Percentiles rank a stretch among this genome's conserved stretches.
Evolutionary conservation across 2,888 invertebrate genomes (phyloP).

Genomic region (Euphydryas editha): DNA sequence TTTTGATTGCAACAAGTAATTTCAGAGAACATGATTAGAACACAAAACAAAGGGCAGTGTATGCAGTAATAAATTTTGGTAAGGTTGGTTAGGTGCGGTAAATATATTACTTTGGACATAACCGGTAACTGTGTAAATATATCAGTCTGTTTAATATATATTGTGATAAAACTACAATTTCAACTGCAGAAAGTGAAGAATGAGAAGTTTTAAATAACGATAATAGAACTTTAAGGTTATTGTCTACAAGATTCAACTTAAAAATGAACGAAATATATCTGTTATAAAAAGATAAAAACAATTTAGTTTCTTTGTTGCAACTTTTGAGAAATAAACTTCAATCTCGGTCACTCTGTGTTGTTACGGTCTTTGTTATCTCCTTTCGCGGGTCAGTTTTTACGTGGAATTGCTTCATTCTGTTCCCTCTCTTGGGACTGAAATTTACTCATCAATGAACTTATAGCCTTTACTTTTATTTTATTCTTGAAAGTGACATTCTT

Average conservation of each 20-base stretch:
- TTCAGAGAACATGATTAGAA: no score
- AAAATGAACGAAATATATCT: not conserved
- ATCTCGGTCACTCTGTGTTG: not conserved
- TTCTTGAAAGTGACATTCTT: not conserved
- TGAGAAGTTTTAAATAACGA: not conserved
- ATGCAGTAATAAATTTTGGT: no score
- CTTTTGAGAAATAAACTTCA: slow-evolving; percentile 3
- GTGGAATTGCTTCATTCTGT: slow-evolving; percentile 37
- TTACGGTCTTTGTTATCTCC: slow-evolving; percentile 11
- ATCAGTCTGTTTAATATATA: not conserved
- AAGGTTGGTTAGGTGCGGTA: no score
- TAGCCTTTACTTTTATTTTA: not conserved
- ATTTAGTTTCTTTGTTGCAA: not conserved
- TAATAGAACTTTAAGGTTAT: not conserved
- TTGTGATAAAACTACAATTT: not conserved
- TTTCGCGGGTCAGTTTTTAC: slow-evolving; percentile 20
- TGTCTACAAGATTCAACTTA: not conserved
- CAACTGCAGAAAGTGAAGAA: not conserved
- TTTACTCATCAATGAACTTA: slow-evolving; percentile 8
- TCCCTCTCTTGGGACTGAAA: slow-evolving; percentile 7
- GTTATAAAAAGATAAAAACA: not conserved
- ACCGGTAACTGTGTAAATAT: not conserved
- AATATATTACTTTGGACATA: no score
- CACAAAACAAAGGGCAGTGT: no score
- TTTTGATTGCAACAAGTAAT: no score